Conservation (phyloP, 1,140 invertebrate genomes). For the Drosophila ficusphila region DNA sequence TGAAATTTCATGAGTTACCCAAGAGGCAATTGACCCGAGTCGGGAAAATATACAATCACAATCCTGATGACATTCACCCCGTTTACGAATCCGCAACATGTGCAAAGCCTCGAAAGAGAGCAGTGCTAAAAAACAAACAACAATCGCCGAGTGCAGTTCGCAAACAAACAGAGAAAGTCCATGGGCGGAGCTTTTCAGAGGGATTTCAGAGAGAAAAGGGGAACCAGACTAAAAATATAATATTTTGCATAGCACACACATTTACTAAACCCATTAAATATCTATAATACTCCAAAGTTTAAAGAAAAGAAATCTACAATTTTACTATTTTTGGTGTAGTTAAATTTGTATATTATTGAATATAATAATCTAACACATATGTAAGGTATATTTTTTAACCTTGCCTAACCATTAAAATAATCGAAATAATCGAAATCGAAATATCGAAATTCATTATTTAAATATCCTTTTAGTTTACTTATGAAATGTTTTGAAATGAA, state of each 20-base stretch:
- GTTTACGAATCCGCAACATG: constrained; percentile 64
- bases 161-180: constrained; percentile 24
- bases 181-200: not conserved
- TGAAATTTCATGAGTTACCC: constrained; percentile 55
- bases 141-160: constrained; percentile 20
- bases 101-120: constrained; percentile 44
- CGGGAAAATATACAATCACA: constrained; percentile 63
- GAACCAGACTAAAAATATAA: not conserved
- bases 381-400: no score
- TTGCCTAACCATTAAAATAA: no score
- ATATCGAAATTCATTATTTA: not conserved
- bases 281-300: no score
- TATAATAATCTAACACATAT: no score
- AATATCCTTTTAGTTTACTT: not conserved
- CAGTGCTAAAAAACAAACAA: constrained; percentile 26
- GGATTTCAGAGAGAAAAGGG: not conserved
- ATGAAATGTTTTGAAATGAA: not conserved
- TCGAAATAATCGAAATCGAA: not conserved
- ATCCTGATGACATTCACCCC: constrained; percentile 83
- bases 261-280: no score
- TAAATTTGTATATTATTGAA: no score
- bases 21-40: constrained; percentile 74
- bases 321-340: no score
- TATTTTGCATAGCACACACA: no score
- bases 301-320: no score